phyloP scores from a whole-genome alignment of 2,113 vertebrate genomes.

The Myrmecobius fasciatus region DNA sequence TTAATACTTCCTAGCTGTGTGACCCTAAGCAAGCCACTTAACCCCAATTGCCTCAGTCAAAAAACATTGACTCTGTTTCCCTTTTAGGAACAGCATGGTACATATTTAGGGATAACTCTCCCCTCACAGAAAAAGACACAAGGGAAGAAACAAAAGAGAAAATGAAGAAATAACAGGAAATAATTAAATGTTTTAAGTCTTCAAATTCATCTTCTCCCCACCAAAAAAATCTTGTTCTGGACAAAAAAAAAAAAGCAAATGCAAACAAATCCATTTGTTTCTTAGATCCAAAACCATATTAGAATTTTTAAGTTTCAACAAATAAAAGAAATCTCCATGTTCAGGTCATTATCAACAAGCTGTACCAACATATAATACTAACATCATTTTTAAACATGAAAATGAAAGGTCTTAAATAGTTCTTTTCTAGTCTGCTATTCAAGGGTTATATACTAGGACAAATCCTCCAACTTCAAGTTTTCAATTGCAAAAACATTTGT shows the following conservation, averaged over 20 bases:
- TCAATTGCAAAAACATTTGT: background rate
- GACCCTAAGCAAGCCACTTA: no score
- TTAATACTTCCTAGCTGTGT: no score
- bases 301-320: background rate
- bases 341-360: no score
- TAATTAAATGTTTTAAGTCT: background rate
- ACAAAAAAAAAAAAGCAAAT: background rate
- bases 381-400: constrained; percentile 6
- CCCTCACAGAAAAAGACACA: background rate
- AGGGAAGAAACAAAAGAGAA: background rate
- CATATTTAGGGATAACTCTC: background rate
- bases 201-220: background rate
- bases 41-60: no score
- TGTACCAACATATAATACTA: background rate
- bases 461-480: background rate
- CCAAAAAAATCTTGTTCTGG: background rate
- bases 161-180: background rate
- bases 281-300: background rate
- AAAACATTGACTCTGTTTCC: background rate
- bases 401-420: background rate
- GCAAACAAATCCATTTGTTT: background rate
- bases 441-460: background rate
- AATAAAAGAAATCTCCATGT: constrained; percentile 5
- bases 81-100: background rate
- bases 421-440: background rate